phyloP scores from a whole-genome alignment of 2,797 vertebrate genomes.

The Bovichtus diacanthus region DNA sequence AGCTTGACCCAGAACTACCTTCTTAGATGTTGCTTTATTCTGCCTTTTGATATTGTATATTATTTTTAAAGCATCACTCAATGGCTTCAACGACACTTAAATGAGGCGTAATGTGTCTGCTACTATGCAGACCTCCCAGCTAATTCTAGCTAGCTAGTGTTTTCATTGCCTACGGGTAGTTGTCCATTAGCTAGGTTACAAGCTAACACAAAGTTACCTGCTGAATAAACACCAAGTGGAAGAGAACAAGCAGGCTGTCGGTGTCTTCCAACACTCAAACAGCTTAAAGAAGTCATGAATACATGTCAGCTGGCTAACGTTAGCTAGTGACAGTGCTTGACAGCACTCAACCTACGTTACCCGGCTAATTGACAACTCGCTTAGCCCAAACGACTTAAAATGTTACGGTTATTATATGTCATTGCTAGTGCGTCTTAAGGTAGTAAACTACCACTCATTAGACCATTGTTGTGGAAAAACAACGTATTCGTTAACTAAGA shows the following conservation, averaged over 20 bases:
- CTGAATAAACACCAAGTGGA: background rate
- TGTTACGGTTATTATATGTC: accelerated
- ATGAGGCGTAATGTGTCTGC: background rate
- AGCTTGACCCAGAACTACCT: background rate
- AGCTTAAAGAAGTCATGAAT: background rate
- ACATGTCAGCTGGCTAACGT: conserved; percentile 44
- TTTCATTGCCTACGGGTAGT: background rate
- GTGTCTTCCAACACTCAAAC: background rate
- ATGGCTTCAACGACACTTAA: background rate
- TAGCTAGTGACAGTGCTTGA: conserved; percentile 63
- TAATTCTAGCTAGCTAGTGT: background rate
- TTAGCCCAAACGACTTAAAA: background rate
- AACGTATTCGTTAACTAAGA: background rate
- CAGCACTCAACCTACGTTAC: background rate
- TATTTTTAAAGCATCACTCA: background rate
- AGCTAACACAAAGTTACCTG: too few species aligned
- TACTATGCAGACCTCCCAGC: background rate
- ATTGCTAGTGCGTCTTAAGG: accelerated
- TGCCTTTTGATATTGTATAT: background rate
- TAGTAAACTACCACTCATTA: accelerated
- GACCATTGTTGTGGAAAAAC: accelerated
- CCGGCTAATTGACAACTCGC: background rate
- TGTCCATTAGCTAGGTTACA: background rate
- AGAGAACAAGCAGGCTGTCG: background rate
- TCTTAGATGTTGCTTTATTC: background rate